phyloP scores from a whole-genome alignment of 2,888 invertebrate species.

The Clitarchus hookeri region DNA sequence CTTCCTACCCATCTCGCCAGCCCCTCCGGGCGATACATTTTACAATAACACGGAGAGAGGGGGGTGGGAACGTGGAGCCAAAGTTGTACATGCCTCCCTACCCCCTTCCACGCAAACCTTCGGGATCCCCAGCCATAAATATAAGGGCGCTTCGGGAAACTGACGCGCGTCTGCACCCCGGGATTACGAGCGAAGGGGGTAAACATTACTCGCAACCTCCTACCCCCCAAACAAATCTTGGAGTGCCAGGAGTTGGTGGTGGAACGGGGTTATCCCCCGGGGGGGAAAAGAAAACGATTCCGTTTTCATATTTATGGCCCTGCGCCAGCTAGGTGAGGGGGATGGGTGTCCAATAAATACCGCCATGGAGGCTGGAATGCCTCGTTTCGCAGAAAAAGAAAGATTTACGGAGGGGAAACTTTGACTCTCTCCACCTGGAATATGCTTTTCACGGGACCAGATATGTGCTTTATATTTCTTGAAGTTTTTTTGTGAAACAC shows the following conservation, averaged over 20 bases:
- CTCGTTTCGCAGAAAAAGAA: not conserved
- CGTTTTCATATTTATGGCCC: not conserved
- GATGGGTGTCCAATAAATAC: conserved; percentile 10
- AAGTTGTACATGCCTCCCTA: not conserved
- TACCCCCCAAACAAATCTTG: not conserved
- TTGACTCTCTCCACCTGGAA: conserved; percentile 8
- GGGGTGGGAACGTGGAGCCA: not conserved
- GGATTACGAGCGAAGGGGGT: not conserved
- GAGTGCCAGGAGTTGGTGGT: not conserved
- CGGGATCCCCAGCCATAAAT: not conserved
- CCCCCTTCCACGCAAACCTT: not conserved
- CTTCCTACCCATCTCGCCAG: no score
- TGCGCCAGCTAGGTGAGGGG: not conserved
- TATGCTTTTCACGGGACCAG: not conserved
- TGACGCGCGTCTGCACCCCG: not conserved
- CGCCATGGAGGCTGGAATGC: not conserved
- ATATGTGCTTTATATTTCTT: not conserved
- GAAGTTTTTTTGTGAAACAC: not conserved
- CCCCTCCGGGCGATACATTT: not conserved
- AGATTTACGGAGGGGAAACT: not conserved
- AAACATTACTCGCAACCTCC: not conserved
- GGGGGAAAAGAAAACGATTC: not conserved
- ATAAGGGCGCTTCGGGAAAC: not conserved
- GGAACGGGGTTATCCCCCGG: not conserved
- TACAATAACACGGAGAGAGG: not conserved